Evolutionary conservation across 2,113 vertebrate species (phyloP), one percentile per base, ranked within the genome.

Genomic region (Tyto alba): DNA sequence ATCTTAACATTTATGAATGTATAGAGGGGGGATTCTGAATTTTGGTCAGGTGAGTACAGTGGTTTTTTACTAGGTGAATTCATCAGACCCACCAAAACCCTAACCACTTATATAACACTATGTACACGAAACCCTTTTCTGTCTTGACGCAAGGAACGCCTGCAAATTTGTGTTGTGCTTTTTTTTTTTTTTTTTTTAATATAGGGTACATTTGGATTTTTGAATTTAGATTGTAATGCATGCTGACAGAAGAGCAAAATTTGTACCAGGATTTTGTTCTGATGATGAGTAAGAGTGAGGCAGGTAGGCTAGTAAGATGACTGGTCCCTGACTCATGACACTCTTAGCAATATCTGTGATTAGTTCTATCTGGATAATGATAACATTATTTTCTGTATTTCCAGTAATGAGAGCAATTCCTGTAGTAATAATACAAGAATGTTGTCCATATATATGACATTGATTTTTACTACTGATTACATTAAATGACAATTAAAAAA

Each of bases 371-470:
- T 88, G 43, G 45, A 71, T 7, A 68, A 64, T 27, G 21, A 26
- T 14, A 73, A 2, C 10, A 27, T 59, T 76, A 75, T 71, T 41
- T 90, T 89, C 25, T 74, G 29, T 50, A 27, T 64, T 95, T 69
- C 41, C 52, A 92, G 47, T 55, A 43, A 48, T 20, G 36, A 66
- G 10, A 93, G 55, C 67, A 63, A 75, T 88, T 89, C 62, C 56
- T 96, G 29, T 76, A 72, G n/a, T 27, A 89, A 53, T 81, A 63
- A 82, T 66, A 80, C 18, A 90, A 82, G 25, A 71, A 32, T 38
- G 15, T 57, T 27, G 85, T 77, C 16, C 3, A 2, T 55, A 67
- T 63, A n/a, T 80, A 26, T 26, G 53, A 78, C 60, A 81, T 10
- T 74, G 34, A 79, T 91, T 97, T 52, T 74, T 53, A 84, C 32